These are phyloP conservation scores for Notocelia uddmanniana DNA, from an alignment of 2,888 invertebrate genomes.

Conservation along the genomic window DNA sequence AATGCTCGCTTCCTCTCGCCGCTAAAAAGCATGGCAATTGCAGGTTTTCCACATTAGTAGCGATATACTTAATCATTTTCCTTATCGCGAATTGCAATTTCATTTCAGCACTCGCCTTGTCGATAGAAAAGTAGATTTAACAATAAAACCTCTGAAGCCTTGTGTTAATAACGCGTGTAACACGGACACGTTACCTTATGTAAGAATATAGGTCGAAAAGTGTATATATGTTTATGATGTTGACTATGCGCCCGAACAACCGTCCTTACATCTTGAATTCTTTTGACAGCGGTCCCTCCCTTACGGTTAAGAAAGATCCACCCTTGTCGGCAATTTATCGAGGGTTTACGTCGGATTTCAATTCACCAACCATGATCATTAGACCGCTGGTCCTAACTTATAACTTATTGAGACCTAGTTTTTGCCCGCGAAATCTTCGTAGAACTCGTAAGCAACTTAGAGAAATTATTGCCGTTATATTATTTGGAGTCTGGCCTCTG, in stretches of 20 bases:
- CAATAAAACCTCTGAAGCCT: neutral
- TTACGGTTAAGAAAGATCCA: conserved; percentile 12
- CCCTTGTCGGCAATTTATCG: conserved; percentile 33
- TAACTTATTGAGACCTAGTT: neutral
- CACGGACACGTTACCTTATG: too few relatives aligned
- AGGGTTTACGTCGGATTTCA: conserved; percentile 28
- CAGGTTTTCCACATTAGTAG: too few relatives aligned
- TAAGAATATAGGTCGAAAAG: too few relatives aligned
- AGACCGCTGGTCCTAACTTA: neutral
- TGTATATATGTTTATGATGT: too few relatives aligned
- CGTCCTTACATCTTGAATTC: conserved; percentile 6
- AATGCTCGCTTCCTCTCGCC: too few relatives aligned
- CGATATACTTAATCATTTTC: too few relatives aligned
- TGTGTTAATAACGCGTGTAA: neutral
- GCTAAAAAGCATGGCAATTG: too few relatives aligned
- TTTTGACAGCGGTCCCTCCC: conserved; percentile 15
- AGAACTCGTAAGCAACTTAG: too few relatives aligned
- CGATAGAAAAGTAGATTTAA: neutral
- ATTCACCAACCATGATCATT: conserved; percentile 16
- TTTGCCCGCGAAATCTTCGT: neutral
- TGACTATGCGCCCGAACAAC: neutral
- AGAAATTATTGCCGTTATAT: too few relatives aligned
- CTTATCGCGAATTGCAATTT: neutral
- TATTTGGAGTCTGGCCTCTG: too few relatives aligned
- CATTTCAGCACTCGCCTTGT: neutral